These are phyloP conservation scores for Remorina albescens DNA, from an alignment of 2,797 vertebrate species.

Conservation along the genomic window DNA sequence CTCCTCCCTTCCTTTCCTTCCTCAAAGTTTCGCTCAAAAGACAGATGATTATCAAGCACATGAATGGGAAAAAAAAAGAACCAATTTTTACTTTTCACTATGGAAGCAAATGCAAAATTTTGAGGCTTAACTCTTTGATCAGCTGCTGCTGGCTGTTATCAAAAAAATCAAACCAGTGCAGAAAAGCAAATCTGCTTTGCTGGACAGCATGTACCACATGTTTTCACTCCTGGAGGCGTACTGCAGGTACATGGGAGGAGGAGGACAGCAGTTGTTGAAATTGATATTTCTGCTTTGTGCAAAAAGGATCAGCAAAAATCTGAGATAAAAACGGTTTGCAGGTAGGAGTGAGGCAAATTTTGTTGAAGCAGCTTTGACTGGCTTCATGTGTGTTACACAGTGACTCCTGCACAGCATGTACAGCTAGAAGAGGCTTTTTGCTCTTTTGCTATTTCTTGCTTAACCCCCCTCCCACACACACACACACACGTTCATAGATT, in stretches of 20 bases:
- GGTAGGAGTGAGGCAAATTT: slow-evolving; percentile 11
- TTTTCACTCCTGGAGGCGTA: slow-evolving; percentile 50
- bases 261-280: slow-evolving; percentile 32
- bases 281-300: slow-evolving; percentile 31
- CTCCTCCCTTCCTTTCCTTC: slow-evolving; percentile 36
- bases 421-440: slow-evolving; percentile 46
- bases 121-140: slow-evolving; percentile 62
- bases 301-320: background rate
- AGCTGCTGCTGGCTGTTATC: slow-evolving; percentile 57
- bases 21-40: slow-evolving; percentile 69
- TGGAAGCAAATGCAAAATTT: slow-evolving; percentile 65
- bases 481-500: slow-evolving; percentile 70
- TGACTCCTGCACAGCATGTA: slow-evolving; percentile 31
- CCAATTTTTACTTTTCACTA: slow-evolving; percentile 61
- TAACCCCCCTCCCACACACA: slow-evolving; percentile 16
- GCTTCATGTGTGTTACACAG: slow-evolving; percentile 8
- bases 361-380: slow-evolving; percentile 11
- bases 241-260: slow-evolving; percentile 40
- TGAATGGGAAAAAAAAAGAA: slow-evolving; percentile 60
- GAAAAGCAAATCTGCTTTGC: slow-evolving; percentile 66
- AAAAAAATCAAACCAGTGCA: slow-evolving; percentile 51
- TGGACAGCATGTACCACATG: slow-evolving; percentile 52
- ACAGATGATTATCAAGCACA: slow-evolving; percentile 65
- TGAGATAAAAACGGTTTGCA: slow-evolving; percentile 38
- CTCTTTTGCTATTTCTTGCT: slow-evolving; percentile 64